Evolutionary conservation across 2,797 vertebrate genomes (phyloP), one percentile per base, ranked within the genome.

Genomic region (Hippocampus kuda): DNA sequence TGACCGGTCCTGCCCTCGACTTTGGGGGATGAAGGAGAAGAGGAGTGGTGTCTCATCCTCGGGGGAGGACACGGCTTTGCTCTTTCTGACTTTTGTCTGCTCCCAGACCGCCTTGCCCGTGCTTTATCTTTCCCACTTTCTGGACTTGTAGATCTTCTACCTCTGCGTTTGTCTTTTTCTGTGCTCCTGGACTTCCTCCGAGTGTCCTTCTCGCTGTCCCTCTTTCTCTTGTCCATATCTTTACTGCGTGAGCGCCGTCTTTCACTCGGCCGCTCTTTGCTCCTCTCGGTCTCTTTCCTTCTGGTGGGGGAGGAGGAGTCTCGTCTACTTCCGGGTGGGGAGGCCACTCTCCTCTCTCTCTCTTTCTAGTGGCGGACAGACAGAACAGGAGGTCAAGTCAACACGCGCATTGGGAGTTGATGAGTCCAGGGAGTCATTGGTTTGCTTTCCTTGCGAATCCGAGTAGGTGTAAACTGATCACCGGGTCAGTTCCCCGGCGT

Each of bases 221-320:
- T 54, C 42, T 66, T 75, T 26, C 24, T 4, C 7, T 13, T 66
- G 49, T 71, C 74, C 4, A 34, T n/a, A 0, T 73, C 74, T 70
- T 61, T 65, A 51, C 73, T 74, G 12, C 60, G 61, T 0, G 70
- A 75, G 10, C 46, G 61, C 13, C n/a, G 56, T 9, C 51, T 3
- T 63, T 56, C 72, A 7, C 62, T 46, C 1, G 10, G 38, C 38
- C 24, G 24, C 46, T 69, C 53, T 27, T 27, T 69, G 59, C 64
- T 49, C 34, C 51, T 67, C 49, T 41, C 59, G 1, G 13, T 59
- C 73, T 44, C 63, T 44, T 41, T 86, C 81, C 53, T 72, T 30
- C 54, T 44, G 41, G 85, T 82, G 16, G 67, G 81, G 0, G 91
- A 86, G 0, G 83, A 85, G 5, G 87, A 89, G 73, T 89, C 83